Evolutionary conservation across 2,113 vertebrate genomes (phyloP).

Genomic region (Lampris megalopsis): DNA sequence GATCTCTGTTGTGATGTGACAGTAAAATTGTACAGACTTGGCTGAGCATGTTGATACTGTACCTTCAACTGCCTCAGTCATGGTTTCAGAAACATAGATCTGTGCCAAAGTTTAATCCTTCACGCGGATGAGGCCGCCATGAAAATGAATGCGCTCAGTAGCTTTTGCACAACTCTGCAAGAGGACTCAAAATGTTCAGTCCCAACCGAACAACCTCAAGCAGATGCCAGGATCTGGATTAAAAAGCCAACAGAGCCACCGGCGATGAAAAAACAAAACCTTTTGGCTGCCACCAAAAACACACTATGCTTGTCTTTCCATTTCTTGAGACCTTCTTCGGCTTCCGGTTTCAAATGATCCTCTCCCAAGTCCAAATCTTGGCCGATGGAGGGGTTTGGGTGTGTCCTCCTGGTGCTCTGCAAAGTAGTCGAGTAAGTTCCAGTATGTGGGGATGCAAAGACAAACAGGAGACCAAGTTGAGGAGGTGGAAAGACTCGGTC

Average conservation of each 20-base stretch:
- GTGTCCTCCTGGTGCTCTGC: background rate
- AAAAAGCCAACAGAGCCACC: too few species aligned
- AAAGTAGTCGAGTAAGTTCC: constrained; percentile 24
- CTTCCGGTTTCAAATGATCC: background rate
- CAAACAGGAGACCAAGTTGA: constrained; percentile 42
- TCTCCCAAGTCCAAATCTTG: background rate
- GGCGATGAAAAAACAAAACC: background rate
- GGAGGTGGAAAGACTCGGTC: constrained; percentile 8
- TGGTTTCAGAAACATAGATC: constrained; percentile 36
- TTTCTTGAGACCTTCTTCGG: constrained; percentile 1
- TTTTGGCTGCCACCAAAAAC: constrained; percentile 1
- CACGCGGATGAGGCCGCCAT: constrained; percentile 52
- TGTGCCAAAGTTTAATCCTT: constrained; percentile 35
- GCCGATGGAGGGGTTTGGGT: background rate
- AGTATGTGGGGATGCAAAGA: constrained; percentile 42
- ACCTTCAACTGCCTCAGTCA: constrained; percentile 75
- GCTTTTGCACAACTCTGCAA: constrained; percentile 30
- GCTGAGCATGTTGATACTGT: constrained; percentile 33
- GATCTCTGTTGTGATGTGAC: background rate
- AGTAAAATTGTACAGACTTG: background rate
- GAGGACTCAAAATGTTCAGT: constrained; percentile 30
- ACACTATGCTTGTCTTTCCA: constrained; percentile 23
- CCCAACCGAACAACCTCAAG: constrained; percentile 12
- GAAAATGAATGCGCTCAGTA: constrained; percentile 23
- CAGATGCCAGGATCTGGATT: background rate